Conservation (phyloP, 2,113 vertebrate genomes). For the Pedionomus torquatus region DNA sequence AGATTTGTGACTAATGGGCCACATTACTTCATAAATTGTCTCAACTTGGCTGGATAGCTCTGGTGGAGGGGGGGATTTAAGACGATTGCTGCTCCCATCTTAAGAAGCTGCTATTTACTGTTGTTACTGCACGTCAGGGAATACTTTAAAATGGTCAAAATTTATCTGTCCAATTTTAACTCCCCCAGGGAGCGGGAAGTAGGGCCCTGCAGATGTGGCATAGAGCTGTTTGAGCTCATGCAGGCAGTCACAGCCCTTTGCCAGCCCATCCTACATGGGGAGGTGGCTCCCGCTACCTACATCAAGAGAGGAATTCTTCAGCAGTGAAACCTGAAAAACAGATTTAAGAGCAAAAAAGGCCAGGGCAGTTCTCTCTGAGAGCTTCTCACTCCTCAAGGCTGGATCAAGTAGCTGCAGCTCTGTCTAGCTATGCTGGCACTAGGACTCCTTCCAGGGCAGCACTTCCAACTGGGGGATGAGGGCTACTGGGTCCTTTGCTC, state of each 20-base stretch:
- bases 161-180: neutral
- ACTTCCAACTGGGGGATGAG: neutral
- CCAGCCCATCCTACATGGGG: rapidly evolving
- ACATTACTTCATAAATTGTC: neutral
- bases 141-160: neutral
- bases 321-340: neutral
- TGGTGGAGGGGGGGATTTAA: neutral
- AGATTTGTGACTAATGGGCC: neutral
- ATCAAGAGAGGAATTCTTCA: neutral
- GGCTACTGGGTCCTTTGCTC: neutral
- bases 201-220: neutral
- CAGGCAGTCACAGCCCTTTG: neutral
- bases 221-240: neutral
- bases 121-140: neutral
- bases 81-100: neutral
- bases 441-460: neutral
- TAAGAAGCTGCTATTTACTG: neutral
- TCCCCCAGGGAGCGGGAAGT: neutral
- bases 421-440: rapidly evolving
- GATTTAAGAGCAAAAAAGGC: neutral
- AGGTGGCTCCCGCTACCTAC: rapidly evolving
- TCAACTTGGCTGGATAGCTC: neutral
- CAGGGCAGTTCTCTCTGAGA: neutral
- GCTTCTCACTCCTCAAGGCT: neutral
- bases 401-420: neutral